These are phyloP conservation scores for Hypolimnas misippus DNA, from an alignment of 2,888 invertebrate species.

Conservation along the genomic window DNA sequence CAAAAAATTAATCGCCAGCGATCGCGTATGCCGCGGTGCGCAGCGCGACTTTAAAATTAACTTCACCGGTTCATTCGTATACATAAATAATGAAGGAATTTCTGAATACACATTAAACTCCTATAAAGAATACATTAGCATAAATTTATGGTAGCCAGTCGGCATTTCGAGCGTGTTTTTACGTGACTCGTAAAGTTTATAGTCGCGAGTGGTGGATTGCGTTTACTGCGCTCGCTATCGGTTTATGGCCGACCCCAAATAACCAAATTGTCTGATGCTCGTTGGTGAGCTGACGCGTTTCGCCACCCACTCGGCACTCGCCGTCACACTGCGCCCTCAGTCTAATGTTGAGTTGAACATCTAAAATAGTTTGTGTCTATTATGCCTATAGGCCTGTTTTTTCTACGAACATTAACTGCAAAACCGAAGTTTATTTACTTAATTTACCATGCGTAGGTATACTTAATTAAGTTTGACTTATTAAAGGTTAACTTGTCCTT, in stretches of 20 bases:
- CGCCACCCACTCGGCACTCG: conserved; percentile 45
- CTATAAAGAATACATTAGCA: conserved; percentile 85
- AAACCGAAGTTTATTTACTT: too few species aligned
- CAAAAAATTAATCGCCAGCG: conserved; percentile 68
- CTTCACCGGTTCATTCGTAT: conserved; percentile 83
- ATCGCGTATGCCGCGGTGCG: conserved; percentile 72
- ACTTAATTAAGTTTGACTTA: not conserved
- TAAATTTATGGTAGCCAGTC: conserved; percentile 83
- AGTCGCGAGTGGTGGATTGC: conserved; percentile 83
- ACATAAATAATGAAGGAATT: conserved; percentile 84
- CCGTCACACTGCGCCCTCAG: conserved; percentile 24
- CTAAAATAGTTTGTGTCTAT: not conserved
- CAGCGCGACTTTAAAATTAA: conserved; percentile 82
- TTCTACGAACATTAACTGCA: too few species aligned
- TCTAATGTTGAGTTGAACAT: not conserved
- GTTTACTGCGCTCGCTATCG: conserved; percentile 82
- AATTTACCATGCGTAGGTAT: too few species aligned
- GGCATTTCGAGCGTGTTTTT: conserved; percentile 83
- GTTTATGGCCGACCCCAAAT: conserved; percentile 83
- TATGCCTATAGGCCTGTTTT: too few species aligned
- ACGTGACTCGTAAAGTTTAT: conserved; percentile 84
- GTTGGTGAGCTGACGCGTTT: conserved; percentile 62
- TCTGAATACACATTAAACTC: conserved; percentile 84
- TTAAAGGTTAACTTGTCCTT: not conserved
- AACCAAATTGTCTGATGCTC: conserved; percentile 78